Evolutionary conservation across 2,113 vertebrate genomes (phyloP).

Genomic region (Brachypteracias leptosomus): DNA sequence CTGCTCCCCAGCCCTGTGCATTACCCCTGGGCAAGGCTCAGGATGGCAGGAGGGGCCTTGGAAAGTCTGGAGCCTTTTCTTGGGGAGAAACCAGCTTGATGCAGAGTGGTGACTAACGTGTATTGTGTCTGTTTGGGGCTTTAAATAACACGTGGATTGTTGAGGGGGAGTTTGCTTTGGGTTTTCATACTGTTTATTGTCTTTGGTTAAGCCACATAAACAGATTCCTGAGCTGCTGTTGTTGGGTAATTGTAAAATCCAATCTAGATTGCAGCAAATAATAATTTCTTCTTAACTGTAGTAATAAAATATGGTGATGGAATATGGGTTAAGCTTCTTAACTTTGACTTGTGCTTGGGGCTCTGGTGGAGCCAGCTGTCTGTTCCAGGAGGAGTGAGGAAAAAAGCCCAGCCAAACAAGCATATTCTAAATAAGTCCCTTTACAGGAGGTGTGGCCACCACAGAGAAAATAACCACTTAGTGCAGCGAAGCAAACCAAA

Average conservation of each 20-base stretch:
- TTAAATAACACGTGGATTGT: neutral
- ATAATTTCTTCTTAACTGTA: neutral
- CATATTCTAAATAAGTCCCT: neutral
- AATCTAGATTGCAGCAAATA: neutral
- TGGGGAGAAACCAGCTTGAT: neutral
- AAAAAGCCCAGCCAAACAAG: neutral
- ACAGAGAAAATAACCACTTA: conserved; percentile 25
- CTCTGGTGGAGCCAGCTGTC: neutral
- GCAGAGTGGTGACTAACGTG: neutral
- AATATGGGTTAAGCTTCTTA: neutral
- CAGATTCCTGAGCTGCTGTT: neutral
- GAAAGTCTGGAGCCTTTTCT: neutral
- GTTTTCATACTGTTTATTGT: neutral
- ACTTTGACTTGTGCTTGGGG: neutral
- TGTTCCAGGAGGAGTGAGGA: neutral
- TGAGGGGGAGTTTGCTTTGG: neutral
- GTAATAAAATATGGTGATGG: neutral
- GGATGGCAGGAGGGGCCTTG: neutral
- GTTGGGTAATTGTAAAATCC: neutral
- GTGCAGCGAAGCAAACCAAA: conserved; percentile 2
- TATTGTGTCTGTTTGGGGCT: neutral
- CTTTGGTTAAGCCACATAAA: neutral
- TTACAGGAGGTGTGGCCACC: conserved; percentile 3
- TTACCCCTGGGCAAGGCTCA: neutral
- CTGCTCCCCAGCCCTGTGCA: neutral